phyloP scores from a whole-genome alignment of 2,888 invertebrate genomes.

The Colletes collaris region DNA sequence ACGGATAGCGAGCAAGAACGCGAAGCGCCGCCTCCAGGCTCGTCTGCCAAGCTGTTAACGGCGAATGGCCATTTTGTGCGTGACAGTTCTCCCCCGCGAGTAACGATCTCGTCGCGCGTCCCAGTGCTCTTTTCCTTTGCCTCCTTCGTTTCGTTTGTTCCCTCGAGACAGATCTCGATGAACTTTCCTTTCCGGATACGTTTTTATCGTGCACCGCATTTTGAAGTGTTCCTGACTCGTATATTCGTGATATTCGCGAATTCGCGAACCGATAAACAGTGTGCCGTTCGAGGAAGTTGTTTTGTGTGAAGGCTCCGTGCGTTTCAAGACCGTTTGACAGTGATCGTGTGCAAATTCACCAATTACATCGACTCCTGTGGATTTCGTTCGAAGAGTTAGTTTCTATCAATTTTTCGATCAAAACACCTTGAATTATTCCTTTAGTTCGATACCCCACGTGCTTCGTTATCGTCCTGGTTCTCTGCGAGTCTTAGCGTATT shows the following conservation, averaged over 20 bases:
- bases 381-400: background rate
- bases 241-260: constrained; percentile 2
- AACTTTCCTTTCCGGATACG: background rate
- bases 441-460: constrained; percentile 57
- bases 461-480: constrained; percentile 39
- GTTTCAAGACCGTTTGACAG: constrained; percentile 61
- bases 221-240: background rate
- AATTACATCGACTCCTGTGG: background rate
- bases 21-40: constrained; percentile 83
- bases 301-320: constrained; percentile 43
- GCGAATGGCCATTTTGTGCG: constrained; percentile 88
- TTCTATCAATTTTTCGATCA: background rate
- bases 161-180: constrained; percentile 9
- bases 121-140: constrained; percentile 38
- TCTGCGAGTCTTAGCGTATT: constrained; percentile 35
- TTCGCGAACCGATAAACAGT: constrained; percentile 47
- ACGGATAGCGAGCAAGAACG: constrained; percentile 47
- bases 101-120: constrained; percentile 59
- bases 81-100: constrained; percentile 83
- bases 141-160: constrained; percentile 37
- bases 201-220: background rate
- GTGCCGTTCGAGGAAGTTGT: constrained; percentile 52
- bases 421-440: constrained; percentile 27
- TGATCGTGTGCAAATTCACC: constrained; percentile 21
- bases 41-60: constrained; percentile 84